Conservation (phyloP, 2,888 invertebrate genomes). For the Argyresthia albistria region DNA sequence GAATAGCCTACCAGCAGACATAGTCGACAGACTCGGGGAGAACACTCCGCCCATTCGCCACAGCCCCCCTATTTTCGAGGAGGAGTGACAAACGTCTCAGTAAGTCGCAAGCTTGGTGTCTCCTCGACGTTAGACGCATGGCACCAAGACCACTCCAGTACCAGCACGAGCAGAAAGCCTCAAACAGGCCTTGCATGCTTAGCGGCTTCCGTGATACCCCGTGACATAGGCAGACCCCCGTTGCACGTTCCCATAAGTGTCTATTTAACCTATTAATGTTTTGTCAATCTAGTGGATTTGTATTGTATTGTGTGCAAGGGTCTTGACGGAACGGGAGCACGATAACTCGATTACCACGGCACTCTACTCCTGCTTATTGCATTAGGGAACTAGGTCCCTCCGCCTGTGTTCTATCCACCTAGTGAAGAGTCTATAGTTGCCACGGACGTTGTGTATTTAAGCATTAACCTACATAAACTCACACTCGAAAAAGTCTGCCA, state of each 20-base stretch:
- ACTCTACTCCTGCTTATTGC: too few relatives aligned
- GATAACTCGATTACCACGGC: too few relatives aligned
- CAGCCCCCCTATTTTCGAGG: slow-evolving; percentile 26
- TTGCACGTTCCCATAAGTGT: slow-evolving; percentile 39
- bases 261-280: slow-evolving; percentile 21
- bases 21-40: slow-evolving; percentile 40
- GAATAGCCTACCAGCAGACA: slow-evolving; percentile 61
- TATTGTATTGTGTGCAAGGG: not conserved
- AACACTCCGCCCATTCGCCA: slow-evolving; percentile 22
- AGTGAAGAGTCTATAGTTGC: too few relatives aligned
- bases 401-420: too few relatives aligned
- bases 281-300: slow-evolving; percentile 1
- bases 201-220: slow-evolving; percentile 35
- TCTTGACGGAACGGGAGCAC: not conserved
- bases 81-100: slow-evolving; percentile 59
- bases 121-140: slow-evolving; percentile 59
- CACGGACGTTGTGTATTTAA: too few relatives aligned
- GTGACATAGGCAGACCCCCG: slow-evolving; percentile 28
- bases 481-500: too few relatives aligned
- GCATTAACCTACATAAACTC: too few relatives aligned
- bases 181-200: slow-evolving; percentile 51
- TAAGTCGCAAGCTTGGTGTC: slow-evolving; percentile 58
- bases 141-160: slow-evolving; percentile 43
- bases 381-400: too few relatives aligned
- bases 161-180: slow-evolving; percentile 3